phyloP scores from a whole-genome alignment of 2,888 invertebrate genomes.

The Agonum fuliginosum region DNA sequence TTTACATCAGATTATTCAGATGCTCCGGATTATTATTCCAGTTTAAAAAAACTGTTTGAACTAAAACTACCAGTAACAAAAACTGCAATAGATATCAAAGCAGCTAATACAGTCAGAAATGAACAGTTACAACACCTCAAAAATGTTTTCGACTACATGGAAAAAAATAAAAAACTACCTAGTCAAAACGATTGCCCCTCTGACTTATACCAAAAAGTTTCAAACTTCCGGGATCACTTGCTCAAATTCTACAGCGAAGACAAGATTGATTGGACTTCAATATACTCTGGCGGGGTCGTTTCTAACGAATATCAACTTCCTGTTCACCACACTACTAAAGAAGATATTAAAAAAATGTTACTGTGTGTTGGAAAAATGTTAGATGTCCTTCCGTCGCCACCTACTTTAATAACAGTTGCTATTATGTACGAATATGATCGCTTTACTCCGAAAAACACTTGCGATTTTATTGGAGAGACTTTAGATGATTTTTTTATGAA shows the following conservation, averaged over 20 bases:
- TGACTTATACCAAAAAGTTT: constrained; percentile 21
- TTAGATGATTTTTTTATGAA: constrained; percentile 38
- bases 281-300: constrained; percentile 22
- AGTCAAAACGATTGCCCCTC: neutral
- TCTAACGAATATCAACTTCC: constrained; percentile 43
- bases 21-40: constrained; percentile 25
- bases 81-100: neutral
- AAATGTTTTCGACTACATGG: constrained; percentile 28
- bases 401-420: constrained; percentile 44
- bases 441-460: constrained; percentile 22
- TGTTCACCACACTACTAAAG: constrained; percentile 46
- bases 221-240: constrained; percentile 15
- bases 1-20: constrained; percentile 72
- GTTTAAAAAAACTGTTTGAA: constrained; percentile 46
- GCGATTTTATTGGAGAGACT: constrained; percentile 11
- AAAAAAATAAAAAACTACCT: constrained; percentile 27
- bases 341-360: constrained; percentile 46
- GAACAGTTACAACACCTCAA: constrained; percentile 16
- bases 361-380: constrained; percentile 51
- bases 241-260: constrained; percentile 30
- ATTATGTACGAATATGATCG: constrained; percentile 54
- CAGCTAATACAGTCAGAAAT: constrained; percentile 6
- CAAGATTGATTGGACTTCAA: constrained; percentile 32
- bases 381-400: constrained; percentile 34
- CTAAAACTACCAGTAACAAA: neutral